Evolutionary conservation across 2,888 invertebrate genomes (phyloP).

Genomic region (Sphaeridia pumilis): DNA sequence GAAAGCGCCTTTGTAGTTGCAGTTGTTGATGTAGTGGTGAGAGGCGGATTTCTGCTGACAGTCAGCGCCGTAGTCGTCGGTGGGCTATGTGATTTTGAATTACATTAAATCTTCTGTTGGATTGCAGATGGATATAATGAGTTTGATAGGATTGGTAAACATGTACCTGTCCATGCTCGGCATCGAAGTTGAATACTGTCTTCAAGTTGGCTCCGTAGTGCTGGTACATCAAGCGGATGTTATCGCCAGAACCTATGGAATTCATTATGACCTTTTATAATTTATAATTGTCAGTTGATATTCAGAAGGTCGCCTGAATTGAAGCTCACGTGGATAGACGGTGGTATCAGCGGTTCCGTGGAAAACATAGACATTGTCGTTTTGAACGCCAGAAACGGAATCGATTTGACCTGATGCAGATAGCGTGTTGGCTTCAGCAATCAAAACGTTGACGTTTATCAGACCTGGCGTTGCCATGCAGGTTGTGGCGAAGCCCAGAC

Average conservation of each 20-base stretch:
- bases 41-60: slow-evolving; percentile 24
- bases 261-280: background rate
- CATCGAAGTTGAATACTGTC: slow-evolving; percentile 18
- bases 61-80: slow-evolving; percentile 35
- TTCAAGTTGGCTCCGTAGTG: slow-evolving; percentile 24
- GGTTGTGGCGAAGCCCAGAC: slow-evolving; percentile 19
- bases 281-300: background rate
- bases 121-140: background rate
- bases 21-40: slow-evolving; percentile 36
- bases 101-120: background rate
- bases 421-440: slow-evolving; percentile 22
- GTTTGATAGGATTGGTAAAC: background rate
- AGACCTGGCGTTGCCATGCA: slow-evolving; percentile 28
- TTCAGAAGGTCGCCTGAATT: background rate
- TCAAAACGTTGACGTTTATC: slow-evolving; percentile 22
- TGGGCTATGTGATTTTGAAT: slow-evolving; percentile 30
- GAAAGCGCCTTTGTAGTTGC: slow-evolving; percentile 37
- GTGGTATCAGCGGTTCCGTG: slow-evolving; percentile 38
- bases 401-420: slow-evolving; percentile 37
- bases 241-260: slow-evolving; percentile 21
- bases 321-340: slow-evolving; percentile 38
- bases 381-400: slow-evolving; percentile 35
- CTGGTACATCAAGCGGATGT: slow-evolving; percentile 23
- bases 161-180: slow-evolving; percentile 29
- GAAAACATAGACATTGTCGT: slow-evolving; percentile 38